Base-by-base conservation (phyloP, 1,140 invertebrate genomes). In the Sycophila sp. region DNA sequence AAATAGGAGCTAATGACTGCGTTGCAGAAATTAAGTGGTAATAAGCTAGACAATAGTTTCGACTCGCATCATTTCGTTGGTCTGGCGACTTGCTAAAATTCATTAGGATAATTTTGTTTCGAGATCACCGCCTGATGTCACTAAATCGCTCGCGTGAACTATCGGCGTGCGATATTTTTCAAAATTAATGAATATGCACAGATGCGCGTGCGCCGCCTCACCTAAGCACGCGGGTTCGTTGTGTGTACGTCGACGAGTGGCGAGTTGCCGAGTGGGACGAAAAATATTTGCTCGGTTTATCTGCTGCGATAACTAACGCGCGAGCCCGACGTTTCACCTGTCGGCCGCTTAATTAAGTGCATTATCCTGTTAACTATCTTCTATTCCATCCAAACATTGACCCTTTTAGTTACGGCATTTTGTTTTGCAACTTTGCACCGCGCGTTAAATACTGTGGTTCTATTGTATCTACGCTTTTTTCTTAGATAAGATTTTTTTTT, bases 261-360 rank as follows among this genome's bases (percentile, higher is more conserved):
- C n/a, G 34, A 49, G 22, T 2, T 17, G 17, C 7, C 42, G 17
- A 32, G 26, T 22, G 36, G 34, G 19, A 38, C 49, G 63, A 65
- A 65, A 65, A 65, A 53, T 65, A 65, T 55, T 65, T 65, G 49
- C 24, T 62, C 40, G 28, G 40, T 62, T 62, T 62, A 62, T 65
- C 63, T 42, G 56, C 6, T 40, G 15, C 24, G 22, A 40, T 65
- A 56, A 56, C 51, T 40, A 49, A 65, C 47, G 24, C 32, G 42
- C 36, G 24, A n/a, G 26, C 30, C 4, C 59, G 40, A n/a, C 15
- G 19, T 2, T 34, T 28, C 30, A 15, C 8, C 0, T 24, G 11
- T 22, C 15, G 15, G 11, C 10, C 62, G 24, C 30, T 65, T 40
- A 22, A 64, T 38, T 2, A 38, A 65, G 24, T 53, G 34, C 11